phyloP scores from a whole-genome alignment of 2,113 vertebrate species.

The Spilogale gracilis region DNA sequence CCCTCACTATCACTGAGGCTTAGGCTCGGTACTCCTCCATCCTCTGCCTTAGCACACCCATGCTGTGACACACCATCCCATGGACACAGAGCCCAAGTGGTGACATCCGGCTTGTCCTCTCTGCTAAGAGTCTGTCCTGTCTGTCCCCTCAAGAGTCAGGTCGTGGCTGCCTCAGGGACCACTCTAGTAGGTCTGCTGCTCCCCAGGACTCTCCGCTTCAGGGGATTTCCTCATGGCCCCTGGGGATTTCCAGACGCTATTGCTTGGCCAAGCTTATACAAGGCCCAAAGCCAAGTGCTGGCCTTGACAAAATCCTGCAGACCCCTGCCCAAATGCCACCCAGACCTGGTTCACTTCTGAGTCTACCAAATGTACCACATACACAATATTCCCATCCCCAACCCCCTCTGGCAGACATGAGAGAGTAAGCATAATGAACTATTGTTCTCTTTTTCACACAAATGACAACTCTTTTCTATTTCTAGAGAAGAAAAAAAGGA shows the following conservation, averaged over 20 bases:
- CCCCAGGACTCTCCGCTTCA: slow-evolving; percentile 1
- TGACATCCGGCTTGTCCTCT: not conserved
- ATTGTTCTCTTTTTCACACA: slow-evolving; percentile 69
- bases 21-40: not conserved
- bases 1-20: not conserved
- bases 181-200: not conserved
- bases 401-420: slow-evolving; percentile 30
- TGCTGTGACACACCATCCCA: not conserved
- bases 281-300: slow-evolving; percentile 55
- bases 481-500: slow-evolving; percentile 61
- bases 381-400: slow-evolving; percentile 33
- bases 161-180: not conserved
- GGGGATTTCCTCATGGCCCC: slow-evolving; percentile 59
- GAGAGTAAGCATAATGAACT: slow-evolving; percentile 62
- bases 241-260: slow-evolving; percentile 75
- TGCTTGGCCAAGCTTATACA: slow-evolving; percentile 25
- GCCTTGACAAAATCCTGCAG: not conserved
- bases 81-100: not conserved
- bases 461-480: slow-evolving; percentile 62
- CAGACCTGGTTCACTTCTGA: slow-evolving; percentile 41
- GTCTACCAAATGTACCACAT: not conserved
- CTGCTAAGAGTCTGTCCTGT: not conserved
- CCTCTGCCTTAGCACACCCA: not conserved
- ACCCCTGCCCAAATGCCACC: not conserved
- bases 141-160: not conserved